Base-by-base conservation (phyloP, 23 tunicate species). In the Phallusia fumigata region DNA sequence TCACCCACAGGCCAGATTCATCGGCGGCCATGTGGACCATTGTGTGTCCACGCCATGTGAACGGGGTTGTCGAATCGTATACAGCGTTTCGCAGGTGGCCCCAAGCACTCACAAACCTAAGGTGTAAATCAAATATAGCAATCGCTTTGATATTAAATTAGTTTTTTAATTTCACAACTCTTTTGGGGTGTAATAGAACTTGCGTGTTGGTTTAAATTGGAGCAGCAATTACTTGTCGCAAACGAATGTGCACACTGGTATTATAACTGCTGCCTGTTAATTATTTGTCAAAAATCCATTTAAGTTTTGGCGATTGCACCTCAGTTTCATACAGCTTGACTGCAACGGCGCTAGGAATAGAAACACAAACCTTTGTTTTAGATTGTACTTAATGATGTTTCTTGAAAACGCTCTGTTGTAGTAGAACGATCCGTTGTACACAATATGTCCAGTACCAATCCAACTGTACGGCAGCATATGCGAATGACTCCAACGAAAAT, bases 391-490 rank as follows among this genome's bases (percentile, higher is more conserved):
- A 52, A 95, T 90, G 32, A 95, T 32, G 33, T 93, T 86, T 58
- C 81, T 86, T 19, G 99, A 90, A 65, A 95, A 95, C 2, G 99
- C 99, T 69, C 99, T 80, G 82, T 90, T 95, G 84, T 83, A 95
- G 65, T 95, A 95, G 50, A 95, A 95, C 8, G 95, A 86, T 35
- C 95, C 99, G 36, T 95, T 95, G 89, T 90, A 95, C 8, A 95
- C 95, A 18, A 95, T 84, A 69, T 95, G 99, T 0, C 99, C 99
- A 16, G 99, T 95, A 32, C 99, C 99, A 64, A 95, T 95, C 89
- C 91, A 95, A 30, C 90, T 86, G 78, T 90, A 92, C 18, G 99
- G 95, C 31, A 95, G 87, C 32, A 77, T 86, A 73, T 95, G 84
- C 0, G 95, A 88, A 32, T 84, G 91, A 30, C 91, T 84, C 85